A percentile compares a stretch with the other conserved stretches of the same genome.
Conservation (phyloP, 2,888 invertebrate genomes). For the Syrphus vitripennis region DNA sequence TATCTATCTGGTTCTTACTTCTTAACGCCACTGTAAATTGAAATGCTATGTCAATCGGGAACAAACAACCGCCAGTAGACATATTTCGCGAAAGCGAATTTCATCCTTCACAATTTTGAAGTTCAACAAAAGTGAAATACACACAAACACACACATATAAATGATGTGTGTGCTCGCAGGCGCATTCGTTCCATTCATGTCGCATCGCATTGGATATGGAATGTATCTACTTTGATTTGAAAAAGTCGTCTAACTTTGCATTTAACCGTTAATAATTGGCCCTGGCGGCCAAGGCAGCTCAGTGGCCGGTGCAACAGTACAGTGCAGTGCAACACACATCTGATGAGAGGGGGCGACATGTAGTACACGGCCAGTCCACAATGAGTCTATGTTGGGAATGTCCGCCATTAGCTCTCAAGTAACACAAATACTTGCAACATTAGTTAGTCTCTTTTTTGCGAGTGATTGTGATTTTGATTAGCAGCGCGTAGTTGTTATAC, state of each 20-base stretch:
- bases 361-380: slow-evolving; percentile 6
- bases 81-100: slow-evolving; percentile 64
- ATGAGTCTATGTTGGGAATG: slow-evolving; percentile 52
- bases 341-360: slow-evolving; percentile 52
- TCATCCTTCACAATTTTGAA: slow-evolving; percentile 57
- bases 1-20: too few relatives aligned
- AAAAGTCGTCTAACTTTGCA: slow-evolving; percentile 55
- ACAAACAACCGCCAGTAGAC: slow-evolving; percentile 20
- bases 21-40: slow-evolving; percentile 16
- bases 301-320: neutral
- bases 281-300: neutral
- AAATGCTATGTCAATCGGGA: slow-evolving; percentile 23
- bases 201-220: slow-evolving; percentile 14
- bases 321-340: slow-evolving; percentile 10
- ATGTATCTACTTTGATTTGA: neutral
- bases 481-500: slow-evolving; percentile 25
- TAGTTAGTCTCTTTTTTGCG: slow-evolving; percentile 23
- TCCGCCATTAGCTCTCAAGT: slow-evolving; percentile 58
- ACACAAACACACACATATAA: neutral
- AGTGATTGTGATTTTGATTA: slow-evolving; percentile 67
- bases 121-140: slow-evolving; percentile 70
- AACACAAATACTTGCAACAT: slow-evolving; percentile 42
- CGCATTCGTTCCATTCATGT: slow-evolving; percentile 14
- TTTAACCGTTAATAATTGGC: slow-evolving; percentile 70
- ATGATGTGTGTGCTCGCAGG: slow-evolving; percentile 3